Conservation (phyloP, 2,797 vertebrate species). For the Coregonus ussuriensis region DNA sequence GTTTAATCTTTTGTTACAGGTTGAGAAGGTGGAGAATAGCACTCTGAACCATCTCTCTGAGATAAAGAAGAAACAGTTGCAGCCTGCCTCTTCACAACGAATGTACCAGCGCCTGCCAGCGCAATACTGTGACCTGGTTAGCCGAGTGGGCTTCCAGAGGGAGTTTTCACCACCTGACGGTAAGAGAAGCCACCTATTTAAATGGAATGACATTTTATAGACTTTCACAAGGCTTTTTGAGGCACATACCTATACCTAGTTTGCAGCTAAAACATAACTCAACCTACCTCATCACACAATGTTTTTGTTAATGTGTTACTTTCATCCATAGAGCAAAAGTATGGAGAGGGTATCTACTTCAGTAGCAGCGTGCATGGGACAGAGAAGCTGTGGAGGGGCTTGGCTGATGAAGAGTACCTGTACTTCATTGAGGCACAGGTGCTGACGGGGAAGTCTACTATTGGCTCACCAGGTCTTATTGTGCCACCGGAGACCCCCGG, state of each 20-base stretch:
- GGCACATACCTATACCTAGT: no score
- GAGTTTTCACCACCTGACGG: constrained; percentile 37
- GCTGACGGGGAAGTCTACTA: constrained; percentile 63
- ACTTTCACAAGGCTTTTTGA: no score
- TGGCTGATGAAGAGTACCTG: constrained; percentile 54
- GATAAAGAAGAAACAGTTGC: constrained; percentile 53
- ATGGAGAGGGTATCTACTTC: constrained; percentile 88
- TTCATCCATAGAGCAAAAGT: constrained; percentile 70
- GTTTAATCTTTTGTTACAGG: constrained; percentile 63
- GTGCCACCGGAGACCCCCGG: constrained; percentile 61
- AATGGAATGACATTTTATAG: no score
- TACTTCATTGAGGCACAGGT: constrained; percentile 86
- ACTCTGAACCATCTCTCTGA: constrained; percentile 71
- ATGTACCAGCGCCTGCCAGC: no score
- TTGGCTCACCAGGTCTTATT: constrained; percentile 57
- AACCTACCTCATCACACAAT: not conserved
- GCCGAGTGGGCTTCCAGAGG: no score
- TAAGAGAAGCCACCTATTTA: not conserved
- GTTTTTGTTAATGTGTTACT: constrained; percentile 4
- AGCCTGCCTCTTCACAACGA: no score
- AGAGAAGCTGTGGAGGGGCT: constrained; percentile 41
- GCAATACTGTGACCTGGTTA: no score
- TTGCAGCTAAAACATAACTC: no score
- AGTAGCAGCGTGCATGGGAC: constrained; percentile 50
- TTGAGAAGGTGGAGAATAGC: constrained; percentile 78